Base-by-base conservation (phyloP, 1,140 invertebrate genomes). In the Drosophila pandora region DNA sequence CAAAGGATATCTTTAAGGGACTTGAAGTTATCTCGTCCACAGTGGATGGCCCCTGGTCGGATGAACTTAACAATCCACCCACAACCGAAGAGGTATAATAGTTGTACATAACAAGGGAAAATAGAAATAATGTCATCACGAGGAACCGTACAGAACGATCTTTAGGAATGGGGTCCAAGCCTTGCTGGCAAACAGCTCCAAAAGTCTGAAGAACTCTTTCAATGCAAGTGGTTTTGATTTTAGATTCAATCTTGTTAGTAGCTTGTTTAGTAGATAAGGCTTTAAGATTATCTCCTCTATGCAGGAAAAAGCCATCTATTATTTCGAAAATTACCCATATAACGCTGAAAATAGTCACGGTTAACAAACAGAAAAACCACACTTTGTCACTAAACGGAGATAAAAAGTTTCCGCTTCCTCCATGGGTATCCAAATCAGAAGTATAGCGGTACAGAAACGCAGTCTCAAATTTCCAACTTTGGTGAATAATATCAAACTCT, bases 41-140 rank as follows among this genome's bases (percentile, higher is more conserved):
- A 2, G 69, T 70, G 12, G 70, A 45, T 5, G 90, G 90, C 2
- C 90, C 90, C 37, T 81, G 72, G 52, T 68, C 79, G 39, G 87
- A 76, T 12, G 74, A 90, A 53, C 84, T 90, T 1, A 91, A 49
- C 52, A 91, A 55, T 25, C 90, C 90, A 23, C 90, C 88, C n/a
- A 91, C 90, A 2, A 91, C 88, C 3, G 90, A 91, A 13, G 90
- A 91, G 2, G 90, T 91, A 25, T 91, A 91, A 72, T 87, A 91
- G 30, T 91, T 91, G 28, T 91, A 91, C 73, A 91, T 79, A 8
- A 91, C 69, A 4, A 91, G 48, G 0, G 90, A 90, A 49, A 90
- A 91, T n/a, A 90, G 12, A 25, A 90, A 84, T 25, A 90, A 67
- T 0, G 84, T 85, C 6, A 90, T 58, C 3, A 88, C 70, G n/a